These are phyloP conservation scores for Gnathonemus echidnorhynchus DNA, from an alignment of 2,113 vertebrate species.

Conservation along the genomic window DNA sequence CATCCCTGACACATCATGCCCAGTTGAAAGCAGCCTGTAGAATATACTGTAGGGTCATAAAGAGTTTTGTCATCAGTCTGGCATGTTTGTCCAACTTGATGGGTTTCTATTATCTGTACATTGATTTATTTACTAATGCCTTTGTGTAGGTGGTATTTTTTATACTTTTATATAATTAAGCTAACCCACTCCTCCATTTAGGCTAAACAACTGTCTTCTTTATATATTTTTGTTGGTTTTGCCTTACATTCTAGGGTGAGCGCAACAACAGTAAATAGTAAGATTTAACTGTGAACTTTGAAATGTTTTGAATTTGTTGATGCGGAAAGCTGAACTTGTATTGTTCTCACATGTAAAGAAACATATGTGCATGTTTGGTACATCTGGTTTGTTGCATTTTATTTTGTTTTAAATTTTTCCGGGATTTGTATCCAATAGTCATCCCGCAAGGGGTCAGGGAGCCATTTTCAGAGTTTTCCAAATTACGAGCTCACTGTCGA, in stretches of 20 bases:
- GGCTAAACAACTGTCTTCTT: neutral
- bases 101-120: neutral
- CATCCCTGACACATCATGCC: neutral
- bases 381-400: neutral
- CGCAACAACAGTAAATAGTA: neutral
- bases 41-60: neutral
- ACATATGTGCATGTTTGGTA: neutral
- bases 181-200: neutral
- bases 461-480: neutral
- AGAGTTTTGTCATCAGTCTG: neutral
- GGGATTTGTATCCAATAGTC: neutral
- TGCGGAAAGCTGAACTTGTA: neutral
- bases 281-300: neutral
- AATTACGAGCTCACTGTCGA: neutral
- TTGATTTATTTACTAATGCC: neutral
- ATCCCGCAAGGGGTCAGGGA: neutral
- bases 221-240: neutral
- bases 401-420: neutral
- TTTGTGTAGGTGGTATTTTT: neutral
- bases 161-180: neutral
- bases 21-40: neutral
- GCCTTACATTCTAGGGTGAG: neutral
- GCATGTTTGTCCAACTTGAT: neutral
- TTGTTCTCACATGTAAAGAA: neutral
- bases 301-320: neutral